Evolutionary conservation across 2,888 invertebrate genomes (phyloP), one percentile per base, ranked within the genome.

Genomic region (Pardosa pseudoannulata): DNA sequence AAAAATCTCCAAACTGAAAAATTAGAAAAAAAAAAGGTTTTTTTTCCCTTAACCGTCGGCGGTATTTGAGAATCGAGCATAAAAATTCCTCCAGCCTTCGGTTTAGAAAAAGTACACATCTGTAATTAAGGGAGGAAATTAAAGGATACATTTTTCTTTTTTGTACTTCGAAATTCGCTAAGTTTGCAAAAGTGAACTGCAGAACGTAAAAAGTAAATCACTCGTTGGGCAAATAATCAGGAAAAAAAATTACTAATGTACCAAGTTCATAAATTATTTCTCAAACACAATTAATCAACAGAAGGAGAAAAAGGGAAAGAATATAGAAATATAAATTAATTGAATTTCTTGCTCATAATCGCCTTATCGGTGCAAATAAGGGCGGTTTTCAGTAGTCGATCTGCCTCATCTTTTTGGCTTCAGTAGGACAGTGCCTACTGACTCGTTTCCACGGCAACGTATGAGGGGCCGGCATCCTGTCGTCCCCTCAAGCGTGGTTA

Each of bases 321-420:
- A 41, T 46, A 64, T 23, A 13, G 19, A 31, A 56, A 46, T n/a
- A 67, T 39, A 80, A 81, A 81, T 75, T 73, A 81, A 81, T 75
- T 73, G 73, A 74, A 75, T 81, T 75, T 74, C 56, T 56, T 5
- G 13, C 67, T 36, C 16, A 28, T 62, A 68, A 70, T 81, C 74
- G 56, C 56, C 80, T 74, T 70, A 75, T 74, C 41, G 41, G 50
- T 31, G 31, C 36, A 81, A 74, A 74, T 74, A 81, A 74, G 70
- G 68, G 36, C 29, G 65, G 5, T 19, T 19, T 41, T 27, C 46
- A 41, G 56, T 28, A 39, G 68, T 64, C 46, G 71, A 79, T 79
- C 71, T 13, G 9, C 32, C 65, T 32, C 65, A 32, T 65, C 65
- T n/a, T 65, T 32, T 65, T 31, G 16, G 31, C 65, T 65, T 65